Evolutionary conservation across 2,888 invertebrate species (phyloP).

Genomic region (Nephrotoma flavescens): DNA sequence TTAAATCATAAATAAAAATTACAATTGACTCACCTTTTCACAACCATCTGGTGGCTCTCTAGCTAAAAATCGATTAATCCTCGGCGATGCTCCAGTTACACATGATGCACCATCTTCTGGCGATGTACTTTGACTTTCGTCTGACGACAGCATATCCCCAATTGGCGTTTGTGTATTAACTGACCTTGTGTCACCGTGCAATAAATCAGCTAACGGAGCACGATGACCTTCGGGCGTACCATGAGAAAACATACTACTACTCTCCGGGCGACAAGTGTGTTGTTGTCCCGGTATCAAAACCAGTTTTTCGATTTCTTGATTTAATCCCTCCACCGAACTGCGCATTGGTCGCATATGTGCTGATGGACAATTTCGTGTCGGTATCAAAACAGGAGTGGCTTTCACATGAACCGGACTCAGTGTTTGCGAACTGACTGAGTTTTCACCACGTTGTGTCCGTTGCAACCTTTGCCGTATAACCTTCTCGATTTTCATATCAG

Average conservation of each 20-base stretch:
- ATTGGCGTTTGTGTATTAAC: slow-evolving; percentile 79
- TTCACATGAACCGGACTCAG: slow-evolving; percentile 20
- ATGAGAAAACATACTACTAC: slow-evolving; percentile 30
- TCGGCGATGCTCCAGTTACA: slow-evolving; percentile 61
- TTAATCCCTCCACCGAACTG: slow-evolving; percentile 73
- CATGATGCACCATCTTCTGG: slow-evolving; percentile 57
- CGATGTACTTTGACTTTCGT: slow-evolving; percentile 60
- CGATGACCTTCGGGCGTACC: slow-evolving; percentile 74
- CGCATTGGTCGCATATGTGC: slow-evolving; percentile 47
- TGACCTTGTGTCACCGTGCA: slow-evolving; percentile 41
- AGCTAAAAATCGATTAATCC: slow-evolving; percentile 71
- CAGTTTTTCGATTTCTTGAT: slow-evolving; percentile 72
- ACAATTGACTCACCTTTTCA: slow-evolving; percentile 44
- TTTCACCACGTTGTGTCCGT: slow-evolving; percentile 37
- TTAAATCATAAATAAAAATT: neutral
- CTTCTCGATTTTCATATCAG: slow-evolving; percentile 44
- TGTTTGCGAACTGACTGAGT: slow-evolving; percentile 16
- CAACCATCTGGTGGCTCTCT: slow-evolving; percentile 83
- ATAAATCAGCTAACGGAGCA: slow-evolving; percentile 65
- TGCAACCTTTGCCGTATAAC: slow-evolving; percentile 40
- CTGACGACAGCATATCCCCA: slow-evolving; percentile 52
- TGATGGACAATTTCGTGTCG: slow-evolving; percentile 36
- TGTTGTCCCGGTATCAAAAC: slow-evolving; percentile 40
- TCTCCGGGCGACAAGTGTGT: slow-evolving; percentile 18
- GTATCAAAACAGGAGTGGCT: slow-evolving; percentile 42